Conservation (phyloP, 2,113 vertebrate genomes). For the Pluvialis apricaria region DNA sequence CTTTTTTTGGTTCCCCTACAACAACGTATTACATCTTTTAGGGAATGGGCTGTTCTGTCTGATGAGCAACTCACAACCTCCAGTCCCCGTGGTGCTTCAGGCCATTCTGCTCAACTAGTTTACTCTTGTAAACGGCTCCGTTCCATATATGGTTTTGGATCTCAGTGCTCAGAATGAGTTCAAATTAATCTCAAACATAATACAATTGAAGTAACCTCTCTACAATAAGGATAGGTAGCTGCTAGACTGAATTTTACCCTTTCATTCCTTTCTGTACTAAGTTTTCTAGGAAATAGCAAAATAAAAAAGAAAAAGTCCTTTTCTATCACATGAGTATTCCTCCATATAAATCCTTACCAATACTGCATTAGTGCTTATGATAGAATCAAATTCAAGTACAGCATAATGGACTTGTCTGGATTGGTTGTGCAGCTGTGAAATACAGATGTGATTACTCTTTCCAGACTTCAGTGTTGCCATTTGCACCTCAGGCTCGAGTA, state of each 20-base stretch:
- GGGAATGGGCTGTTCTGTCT: neutral
- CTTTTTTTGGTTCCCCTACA: neutral
- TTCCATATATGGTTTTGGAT: neutral
- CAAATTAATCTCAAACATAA: neutral
- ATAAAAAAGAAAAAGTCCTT: neutral
- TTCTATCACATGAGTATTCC: neutral
- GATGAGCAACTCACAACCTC: fast-evolving
- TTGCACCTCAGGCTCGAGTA: neutral
- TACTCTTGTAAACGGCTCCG: neutral
- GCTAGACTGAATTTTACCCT: neutral
- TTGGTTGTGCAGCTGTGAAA: neutral
- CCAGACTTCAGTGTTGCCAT: fast-evolving
- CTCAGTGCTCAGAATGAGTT: neutral
- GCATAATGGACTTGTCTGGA: neutral
- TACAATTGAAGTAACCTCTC: neutral
- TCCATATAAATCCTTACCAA: neutral
- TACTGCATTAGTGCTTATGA: neutral
- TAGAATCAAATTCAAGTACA: too few species aligned
- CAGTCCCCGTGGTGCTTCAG: neutral
- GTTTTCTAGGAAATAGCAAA: neutral
- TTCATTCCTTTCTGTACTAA: neutral
- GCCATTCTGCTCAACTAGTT: neutral
- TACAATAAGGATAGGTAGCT: neutral
- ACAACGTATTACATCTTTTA: neutral
- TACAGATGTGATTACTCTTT: neutral